Percentiles rank a stretch among this genome's conserved stretches.
Conservation (phyloP, 2,888 invertebrate genomes). For the Smittia sp. region DNA sequence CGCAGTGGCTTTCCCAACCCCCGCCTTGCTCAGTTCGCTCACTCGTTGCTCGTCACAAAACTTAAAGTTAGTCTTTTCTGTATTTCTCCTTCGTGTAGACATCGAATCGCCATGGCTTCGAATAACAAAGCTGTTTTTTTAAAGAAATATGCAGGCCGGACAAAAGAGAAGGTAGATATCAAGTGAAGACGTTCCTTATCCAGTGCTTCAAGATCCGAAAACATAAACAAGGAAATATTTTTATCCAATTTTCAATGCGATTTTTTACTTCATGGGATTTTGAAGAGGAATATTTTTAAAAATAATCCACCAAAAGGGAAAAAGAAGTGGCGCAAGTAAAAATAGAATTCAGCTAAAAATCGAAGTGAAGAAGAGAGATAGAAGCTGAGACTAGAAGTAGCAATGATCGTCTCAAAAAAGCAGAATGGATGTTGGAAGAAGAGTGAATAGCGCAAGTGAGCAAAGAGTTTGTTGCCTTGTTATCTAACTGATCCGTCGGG, state of each 20-base stretch:
- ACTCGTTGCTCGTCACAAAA: too few relatives aligned
- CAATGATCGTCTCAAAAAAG: constrained; percentile 30
- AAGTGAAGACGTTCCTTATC: not conserved
- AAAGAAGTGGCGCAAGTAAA: constrained; percentile 35
- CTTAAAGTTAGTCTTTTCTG: constrained; percentile 1
- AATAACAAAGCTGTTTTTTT: constrained; percentile 39
- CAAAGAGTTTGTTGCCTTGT: not conserved
- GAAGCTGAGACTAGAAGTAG: constrained; percentile 21
- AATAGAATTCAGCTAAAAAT: constrained; percentile 40
- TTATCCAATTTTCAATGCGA: not conserved
- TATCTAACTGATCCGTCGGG: not conserved
- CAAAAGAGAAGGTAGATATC: constrained; percentile 39
- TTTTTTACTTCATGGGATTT: not conserved
- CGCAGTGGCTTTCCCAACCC: not conserved
- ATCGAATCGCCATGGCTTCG: constrained; percentile 24
- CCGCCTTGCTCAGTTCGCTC: not conserved
- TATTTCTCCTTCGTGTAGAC: not conserved
- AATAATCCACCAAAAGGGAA: constrained; percentile 24
- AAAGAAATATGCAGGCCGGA: constrained; percentile 35
- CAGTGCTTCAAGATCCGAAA: not conserved
- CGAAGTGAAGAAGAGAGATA: constrained; percentile 21
- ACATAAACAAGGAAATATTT: not conserved
- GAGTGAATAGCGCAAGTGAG: not conserved
- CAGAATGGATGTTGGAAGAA: constrained; percentile 24
- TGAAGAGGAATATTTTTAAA: not conserved